Conservation (phyloP, 2,113 vertebrate species). For the Jacana jacana region DNA sequence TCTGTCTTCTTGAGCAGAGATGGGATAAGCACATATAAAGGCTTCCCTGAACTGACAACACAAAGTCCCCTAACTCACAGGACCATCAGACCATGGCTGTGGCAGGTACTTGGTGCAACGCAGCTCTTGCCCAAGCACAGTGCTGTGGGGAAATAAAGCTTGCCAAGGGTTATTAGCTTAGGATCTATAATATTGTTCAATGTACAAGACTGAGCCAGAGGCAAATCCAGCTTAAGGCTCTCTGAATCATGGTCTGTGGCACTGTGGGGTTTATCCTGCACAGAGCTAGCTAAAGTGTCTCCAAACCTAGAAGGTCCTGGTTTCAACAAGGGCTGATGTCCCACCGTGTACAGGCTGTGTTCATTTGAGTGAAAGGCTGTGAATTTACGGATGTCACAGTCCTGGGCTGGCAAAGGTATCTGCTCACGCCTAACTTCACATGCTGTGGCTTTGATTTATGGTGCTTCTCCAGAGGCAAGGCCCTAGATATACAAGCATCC, state of each 20-base stretch:
- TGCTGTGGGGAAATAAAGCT: neutral
- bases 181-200: neutral
- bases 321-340: neutral
- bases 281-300: neutral
- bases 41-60: neutral
- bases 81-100: neutral
- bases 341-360: neutral
- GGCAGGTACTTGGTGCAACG: neutral
- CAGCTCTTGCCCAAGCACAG: rapidly evolving
- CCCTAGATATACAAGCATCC: rapidly evolving
- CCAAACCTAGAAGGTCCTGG: neutral
- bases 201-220: neutral
- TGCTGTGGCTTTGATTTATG: neutral
- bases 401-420: neutral
- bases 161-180: neutral
- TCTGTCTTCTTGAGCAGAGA: neutral
- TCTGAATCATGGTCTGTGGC: no score
- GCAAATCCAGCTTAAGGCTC: neutral
- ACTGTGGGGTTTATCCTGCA: neutral
- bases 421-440: neutral
- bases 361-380: neutral
- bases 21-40: neutral
- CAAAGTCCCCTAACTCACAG: neutral
- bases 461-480: neutral
- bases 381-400: neutral